phyloP scores from a whole-genome alignment of 2,113 vertebrate species.

The Microcebus jonahi region DNA sequence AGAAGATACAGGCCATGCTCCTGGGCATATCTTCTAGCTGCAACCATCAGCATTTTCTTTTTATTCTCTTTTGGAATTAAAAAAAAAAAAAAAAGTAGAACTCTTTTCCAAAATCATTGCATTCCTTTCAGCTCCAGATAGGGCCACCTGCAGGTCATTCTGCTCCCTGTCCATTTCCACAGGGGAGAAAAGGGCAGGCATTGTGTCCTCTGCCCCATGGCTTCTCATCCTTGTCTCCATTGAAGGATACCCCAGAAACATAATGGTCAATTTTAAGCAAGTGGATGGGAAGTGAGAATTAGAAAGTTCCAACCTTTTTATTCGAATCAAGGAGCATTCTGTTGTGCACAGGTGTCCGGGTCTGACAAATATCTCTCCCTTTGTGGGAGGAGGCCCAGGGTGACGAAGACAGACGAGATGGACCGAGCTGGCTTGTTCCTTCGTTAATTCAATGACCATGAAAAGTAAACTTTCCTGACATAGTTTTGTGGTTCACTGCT shows the following conservation, averaged over 20 bases:
- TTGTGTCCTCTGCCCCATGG: conserved; percentile 32
- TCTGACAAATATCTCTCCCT: conserved; percentile 7
- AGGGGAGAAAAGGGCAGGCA: conserved; percentile 54
- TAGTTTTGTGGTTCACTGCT: conserved; percentile 79
- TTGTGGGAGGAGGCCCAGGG: neutral
- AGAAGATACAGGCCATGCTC: conserved; percentile 76
- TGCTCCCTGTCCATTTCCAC: neutral
- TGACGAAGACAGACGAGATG: neutral
- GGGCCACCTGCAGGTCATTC: conserved; percentile 69
- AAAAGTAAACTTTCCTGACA: conserved; percentile 82
- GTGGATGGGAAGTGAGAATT: conserved; percentile 39
- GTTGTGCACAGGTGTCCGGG: neutral
- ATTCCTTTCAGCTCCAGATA: conserved; percentile 69
- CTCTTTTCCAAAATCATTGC: neutral
- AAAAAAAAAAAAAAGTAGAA: neutral
- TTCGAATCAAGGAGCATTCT: neutral
- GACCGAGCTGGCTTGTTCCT: conserved; percentile 67
- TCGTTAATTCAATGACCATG: conserved; percentile 78
- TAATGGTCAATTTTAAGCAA: conserved; percentile 49
- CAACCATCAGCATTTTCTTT: conserved; percentile 75
- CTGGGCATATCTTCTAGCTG: conserved; percentile 65
- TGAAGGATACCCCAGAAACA: conserved; percentile 28
- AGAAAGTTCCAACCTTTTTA: neutral
- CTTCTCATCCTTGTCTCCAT: neutral
- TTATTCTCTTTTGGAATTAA: conserved; percentile 48